Evolutionary conservation across 1,140 invertebrate species (phyloP), one percentile per base, ranked within the genome.

Genomic region (Adoxophyes honmai): DNA sequence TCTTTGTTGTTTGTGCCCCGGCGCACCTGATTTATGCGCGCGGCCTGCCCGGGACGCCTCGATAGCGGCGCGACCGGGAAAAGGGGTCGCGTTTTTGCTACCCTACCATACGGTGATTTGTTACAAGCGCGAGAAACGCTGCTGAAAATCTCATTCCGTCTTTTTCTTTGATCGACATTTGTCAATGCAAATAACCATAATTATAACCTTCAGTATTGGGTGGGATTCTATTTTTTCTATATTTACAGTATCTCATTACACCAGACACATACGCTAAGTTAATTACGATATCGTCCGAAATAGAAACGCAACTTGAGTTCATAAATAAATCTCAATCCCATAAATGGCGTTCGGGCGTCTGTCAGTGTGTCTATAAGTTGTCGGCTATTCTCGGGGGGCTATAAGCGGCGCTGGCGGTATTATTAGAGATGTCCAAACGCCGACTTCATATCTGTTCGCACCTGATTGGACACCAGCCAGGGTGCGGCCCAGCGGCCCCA

Each of bases 381-480:
- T 60, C 59, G 62, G 68, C 72, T 81, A 86, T 86, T 86, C 77
- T 76, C 56, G 82, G 77, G 70, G 73, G 56, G 58, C 75, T 86
- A 81, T 81, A 82, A 77, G 67, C 63, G 78, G 79, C 60, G 55
- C 75, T 62, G 64, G 60, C 44, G 52, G 57, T 86, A 86, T 77
- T 66, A 73, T 81, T 81, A 82, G 80, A 74, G 68, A 70, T 73
- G 70, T 75, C 66, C 76, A 72, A 78, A 78, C 75, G 66, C 64
- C 66, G 59, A 56, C 58, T 54, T 55, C 51, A 64, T 54, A 60
- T 62, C 44, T 58, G 63, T 73, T 76, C 67, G 72, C 78, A 81
- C 78, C 78, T 79, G 74, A 86, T 81, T 86, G 82, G 80, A 78
- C 44, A 33, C 34, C 21, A 39, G 80, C 80, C 82, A 86, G 64